These are phyloP conservation scores for Rhinophrynus dorsalis DNA, from an alignment of 2,797 vertebrate species.

Conservation along the genomic window DNA sequence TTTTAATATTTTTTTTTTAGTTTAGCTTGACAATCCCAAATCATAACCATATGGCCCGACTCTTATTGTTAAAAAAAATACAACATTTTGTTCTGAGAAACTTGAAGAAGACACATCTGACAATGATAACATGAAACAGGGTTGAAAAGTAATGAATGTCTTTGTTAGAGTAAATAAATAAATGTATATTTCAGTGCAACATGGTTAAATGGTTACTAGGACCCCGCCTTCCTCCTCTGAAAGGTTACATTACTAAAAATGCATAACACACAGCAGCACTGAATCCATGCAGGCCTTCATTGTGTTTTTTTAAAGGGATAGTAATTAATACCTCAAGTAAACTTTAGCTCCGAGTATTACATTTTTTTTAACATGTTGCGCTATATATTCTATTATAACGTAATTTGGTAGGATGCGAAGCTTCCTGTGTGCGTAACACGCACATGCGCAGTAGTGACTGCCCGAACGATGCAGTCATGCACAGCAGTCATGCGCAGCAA, in stretches of 20 bases:
- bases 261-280: neutral
- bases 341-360: no score
- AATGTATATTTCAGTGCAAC: neutral
- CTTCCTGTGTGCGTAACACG: no score
- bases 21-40: slow-evolving; percentile 92
- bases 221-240: no score
- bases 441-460: no score
- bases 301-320: no score
- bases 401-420: no score
- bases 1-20: slow-evolving; percentile 52
- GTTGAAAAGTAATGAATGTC: slow-evolving; percentile 79
- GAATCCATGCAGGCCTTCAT: no score
- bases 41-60: slow-evolving; percentile 98
- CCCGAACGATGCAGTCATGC: no score
- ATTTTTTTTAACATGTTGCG: no score
- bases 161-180: slow-evolving; percentile 58
- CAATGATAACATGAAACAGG: slow-evolving; percentile 97
- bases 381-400: no score
- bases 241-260: neutral
- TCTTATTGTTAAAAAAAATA: slow-evolving; percentile 68
- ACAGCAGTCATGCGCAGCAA: no score
- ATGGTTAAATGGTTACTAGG: neutral
- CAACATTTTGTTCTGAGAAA: slow-evolving; percentile 77
- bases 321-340: no score
- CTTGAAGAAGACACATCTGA: slow-evolving; percentile 90